These are phyloP conservation scores for Megamerina dolium DNA, from an alignment of 2,888 invertebrate genomes.

Conservation along the genomic window DNA sequence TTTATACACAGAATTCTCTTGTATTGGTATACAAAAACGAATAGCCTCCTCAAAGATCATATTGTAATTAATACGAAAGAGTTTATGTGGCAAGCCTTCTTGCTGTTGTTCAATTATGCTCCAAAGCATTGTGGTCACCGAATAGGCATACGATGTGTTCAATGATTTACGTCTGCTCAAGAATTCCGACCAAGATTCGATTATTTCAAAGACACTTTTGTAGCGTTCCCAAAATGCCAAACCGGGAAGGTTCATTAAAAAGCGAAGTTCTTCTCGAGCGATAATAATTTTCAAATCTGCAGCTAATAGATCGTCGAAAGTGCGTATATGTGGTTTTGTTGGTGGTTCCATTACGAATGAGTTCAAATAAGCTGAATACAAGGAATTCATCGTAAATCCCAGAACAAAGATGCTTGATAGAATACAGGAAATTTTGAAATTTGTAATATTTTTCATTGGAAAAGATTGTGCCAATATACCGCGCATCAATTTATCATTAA, in stretches of 20 bases:
- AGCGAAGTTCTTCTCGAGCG: not conserved
- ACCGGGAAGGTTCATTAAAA: not conserved
- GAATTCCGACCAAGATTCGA: not conserved
- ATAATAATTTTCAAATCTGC: not conserved
- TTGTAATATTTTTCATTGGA: slow-evolving; percentile 9
- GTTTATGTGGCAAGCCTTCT: not conserved
- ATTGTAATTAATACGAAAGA: no score
- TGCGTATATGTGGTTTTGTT: not conserved
- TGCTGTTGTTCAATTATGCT: slow-evolving; percentile 4
- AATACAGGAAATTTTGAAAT: slow-evolving; percentile 13
- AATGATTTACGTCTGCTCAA: not conserved
- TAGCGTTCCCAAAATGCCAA: not conserved
- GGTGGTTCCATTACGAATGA: not conserved
- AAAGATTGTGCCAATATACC: slow-evolving; percentile 25
- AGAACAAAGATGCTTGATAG: slow-evolving; percentile 16
- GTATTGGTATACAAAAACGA: no score
- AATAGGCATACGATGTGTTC: not conserved
- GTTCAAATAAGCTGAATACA: not conserved
- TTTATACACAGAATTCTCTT: not conserved
- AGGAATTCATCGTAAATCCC: not conserved
- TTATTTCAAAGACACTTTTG: not conserved
- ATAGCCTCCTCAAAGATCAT: no score
- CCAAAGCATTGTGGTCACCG: not conserved
- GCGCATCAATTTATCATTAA: slow-evolving; percentile 21
- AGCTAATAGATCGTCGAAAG: not conserved